Conservation (phyloP, 2,888 invertebrate species). For the Bugula neritina region DNA sequence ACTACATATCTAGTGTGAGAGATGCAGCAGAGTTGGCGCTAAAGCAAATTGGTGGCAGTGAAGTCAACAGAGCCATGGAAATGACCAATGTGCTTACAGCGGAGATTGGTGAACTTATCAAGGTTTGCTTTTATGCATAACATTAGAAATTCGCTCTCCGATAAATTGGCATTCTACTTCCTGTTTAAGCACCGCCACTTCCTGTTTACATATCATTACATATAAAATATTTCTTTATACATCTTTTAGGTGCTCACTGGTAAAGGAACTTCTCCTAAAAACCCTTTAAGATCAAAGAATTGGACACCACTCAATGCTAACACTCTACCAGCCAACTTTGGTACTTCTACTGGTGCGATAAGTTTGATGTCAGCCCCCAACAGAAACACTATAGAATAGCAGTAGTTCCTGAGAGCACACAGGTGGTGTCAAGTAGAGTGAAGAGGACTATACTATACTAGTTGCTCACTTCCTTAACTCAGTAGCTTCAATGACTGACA, state of each 20-base stretch:
- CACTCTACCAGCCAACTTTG: conserved; percentile 6
- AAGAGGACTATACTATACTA: no score
- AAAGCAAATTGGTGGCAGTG: conserved; percentile 42
- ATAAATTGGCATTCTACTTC: no score
- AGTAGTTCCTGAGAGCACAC: no score
- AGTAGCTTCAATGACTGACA: no score
- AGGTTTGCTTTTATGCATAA: conserved; percentile 9
- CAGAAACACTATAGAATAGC: background rate
- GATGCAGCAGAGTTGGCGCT: conserved; percentile 42
- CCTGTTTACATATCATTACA: no score
- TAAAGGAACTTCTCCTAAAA: conserved; percentile 1
- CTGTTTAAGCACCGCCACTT: no score
- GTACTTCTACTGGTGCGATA: background rate
- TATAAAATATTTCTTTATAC: no score
- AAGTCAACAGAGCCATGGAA: conserved; percentile 44
- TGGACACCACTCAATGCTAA: background rate
- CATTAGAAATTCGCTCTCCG: no score
- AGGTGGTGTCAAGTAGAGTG: no score
- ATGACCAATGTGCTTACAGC: conserved; percentile 42
- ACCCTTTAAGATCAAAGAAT: background rate
- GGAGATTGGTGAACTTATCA: conserved; percentile 35
- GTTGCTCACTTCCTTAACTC: no score
- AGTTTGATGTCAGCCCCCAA: background rate
- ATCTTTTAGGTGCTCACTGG: conserved; percentile 25
- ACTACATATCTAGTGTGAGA: conserved; percentile 42